These are phyloP conservation scores for Chromobotia macracanthus DNA, from an alignment of 2,797 vertebrate genomes.

Conservation along the genomic window DNA sequence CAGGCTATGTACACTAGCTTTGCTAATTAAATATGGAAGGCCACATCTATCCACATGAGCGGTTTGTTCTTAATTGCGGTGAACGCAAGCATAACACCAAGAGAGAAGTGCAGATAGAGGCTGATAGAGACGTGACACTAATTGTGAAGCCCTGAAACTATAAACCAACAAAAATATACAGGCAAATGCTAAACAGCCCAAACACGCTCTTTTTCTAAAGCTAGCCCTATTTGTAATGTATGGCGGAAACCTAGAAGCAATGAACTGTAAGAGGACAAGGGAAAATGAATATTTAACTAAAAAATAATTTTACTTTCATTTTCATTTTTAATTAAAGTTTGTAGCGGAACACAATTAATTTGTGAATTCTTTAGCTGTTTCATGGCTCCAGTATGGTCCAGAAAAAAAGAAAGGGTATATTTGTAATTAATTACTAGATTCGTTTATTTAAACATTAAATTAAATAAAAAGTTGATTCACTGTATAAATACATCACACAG, in stretches of 20 bases:
- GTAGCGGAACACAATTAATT: constrained; percentile 40
- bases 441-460: neutral
- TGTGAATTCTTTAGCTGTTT: constrained; percentile 14
- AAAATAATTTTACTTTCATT: constrained; percentile 6
- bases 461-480: too few relatives aligned
- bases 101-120: constrained; percentile 71
- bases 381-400: constrained; percentile 6
- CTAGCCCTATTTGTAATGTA: constrained; percentile 40
- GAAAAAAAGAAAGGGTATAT: constrained; percentile 8
- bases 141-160: constrained; percentile 63
- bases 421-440: constrained; percentile 43
- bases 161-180: too few relatives aligned
- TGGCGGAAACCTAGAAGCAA: constrained; percentile 28
- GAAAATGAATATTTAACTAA: constrained; percentile 33
- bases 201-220: constrained; percentile 65
- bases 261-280: constrained; percentile 23
- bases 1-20: constrained; percentile 67
- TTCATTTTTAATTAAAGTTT: constrained; percentile 51
- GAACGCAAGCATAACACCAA: constrained; percentile 78
- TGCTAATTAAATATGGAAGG: constrained; percentile 83
- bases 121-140: constrained; percentile 74
- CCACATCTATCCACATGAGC: constrained; percentile 73
- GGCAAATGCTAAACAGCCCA: constrained; percentile 69
- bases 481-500: too few relatives aligned
- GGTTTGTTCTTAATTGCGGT: constrained; percentile 80